Conservation (phyloP, 2,888 invertebrate genomes). For the Hirtodrosophila confusa region DNA sequence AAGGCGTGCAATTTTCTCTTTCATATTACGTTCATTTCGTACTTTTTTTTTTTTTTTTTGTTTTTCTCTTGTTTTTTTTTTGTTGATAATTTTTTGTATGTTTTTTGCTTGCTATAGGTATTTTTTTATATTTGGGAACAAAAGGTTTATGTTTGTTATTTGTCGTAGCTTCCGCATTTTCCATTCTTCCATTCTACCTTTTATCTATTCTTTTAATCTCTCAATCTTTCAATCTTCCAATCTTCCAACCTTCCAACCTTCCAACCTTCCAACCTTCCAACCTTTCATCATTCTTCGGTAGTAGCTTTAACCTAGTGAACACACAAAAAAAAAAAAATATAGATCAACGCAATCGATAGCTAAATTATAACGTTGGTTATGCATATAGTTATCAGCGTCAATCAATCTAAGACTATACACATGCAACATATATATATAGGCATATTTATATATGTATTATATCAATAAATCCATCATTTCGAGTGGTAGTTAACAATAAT, state of each 20-base stretch:
- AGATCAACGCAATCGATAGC: constrained; percentile 31
- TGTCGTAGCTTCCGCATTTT: constrained; percentile 55
- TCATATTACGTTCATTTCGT: constrained; percentile 2
- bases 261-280: no score
- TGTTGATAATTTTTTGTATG: not conserved
- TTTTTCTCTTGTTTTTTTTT: constrained; percentile 9
- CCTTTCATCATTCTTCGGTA: constrained; percentile 7
- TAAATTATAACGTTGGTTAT: constrained; percentile 42
- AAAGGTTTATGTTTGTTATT: constrained; percentile 64
- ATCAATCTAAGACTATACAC: constrained; percentile 65
- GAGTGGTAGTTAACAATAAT: constrained; percentile 52
- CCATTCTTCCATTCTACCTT: constrained; percentile 9
- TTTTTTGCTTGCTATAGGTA: constrained; percentile 2
- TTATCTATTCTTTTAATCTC: no score
- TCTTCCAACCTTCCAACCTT: not conserved
- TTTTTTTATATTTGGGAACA: constrained; percentile 46
- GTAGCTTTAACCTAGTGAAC: constrained; percentile 31
- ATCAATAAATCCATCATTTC: constrained; percentile 27
- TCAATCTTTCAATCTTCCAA: no score
- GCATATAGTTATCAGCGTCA: constrained; percentile 49
- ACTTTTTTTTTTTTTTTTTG: constrained; percentile 1
- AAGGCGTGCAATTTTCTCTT: constrained; percentile 47
- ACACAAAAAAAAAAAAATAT: constrained; percentile 21
- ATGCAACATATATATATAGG: constrained; percentile 43
- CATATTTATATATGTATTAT: constrained; percentile 23